These are phyloP conservation scores for Himalopsyche kuldschensis DNA, from an alignment of 2,888 invertebrate genomes.

Conservation along the genomic window DNA sequence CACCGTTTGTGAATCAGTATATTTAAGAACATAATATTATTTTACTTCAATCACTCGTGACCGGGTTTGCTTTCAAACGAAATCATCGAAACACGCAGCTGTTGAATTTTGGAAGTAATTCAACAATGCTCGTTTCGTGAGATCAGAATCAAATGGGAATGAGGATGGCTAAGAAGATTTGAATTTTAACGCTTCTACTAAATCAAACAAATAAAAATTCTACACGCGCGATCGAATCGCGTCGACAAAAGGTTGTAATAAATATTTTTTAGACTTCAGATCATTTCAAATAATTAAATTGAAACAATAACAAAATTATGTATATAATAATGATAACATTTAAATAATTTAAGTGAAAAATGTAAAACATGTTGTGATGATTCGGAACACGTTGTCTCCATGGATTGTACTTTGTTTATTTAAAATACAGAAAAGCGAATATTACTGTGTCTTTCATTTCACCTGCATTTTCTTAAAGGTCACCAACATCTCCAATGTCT, in stretches of 20 bases:
- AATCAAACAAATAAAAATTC: background rate
- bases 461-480: background rate
- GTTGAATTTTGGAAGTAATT: background rate
- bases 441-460: conserved; percentile 24
- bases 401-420: conserved; percentile 63
- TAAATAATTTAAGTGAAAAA: conserved; percentile 35
- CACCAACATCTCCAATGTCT: too few species aligned
- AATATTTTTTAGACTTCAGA: conserved; percentile 27
- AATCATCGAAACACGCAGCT: background rate
- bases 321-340: conserved; percentile 37
- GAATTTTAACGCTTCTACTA: background rate
- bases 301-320: conserved; percentile 36
- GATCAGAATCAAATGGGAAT: background rate
- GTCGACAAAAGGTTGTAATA: conserved; percentile 22
- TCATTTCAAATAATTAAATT: conserved; percentile 28
- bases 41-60: background rate
- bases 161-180: background rate
- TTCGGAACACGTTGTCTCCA: conserved; percentile 43
- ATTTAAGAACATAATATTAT: background rate
- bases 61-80: background rate
- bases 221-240: background rate
- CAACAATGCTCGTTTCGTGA: background rate
- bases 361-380: conserved; percentile 38
- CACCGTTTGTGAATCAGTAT: conserved; percentile 1
- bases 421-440: conserved; percentile 62